phyloP scores from a whole-genome alignment of 2,113 vertebrate genomes.

The Burhinus oedicnemus region DNA sequence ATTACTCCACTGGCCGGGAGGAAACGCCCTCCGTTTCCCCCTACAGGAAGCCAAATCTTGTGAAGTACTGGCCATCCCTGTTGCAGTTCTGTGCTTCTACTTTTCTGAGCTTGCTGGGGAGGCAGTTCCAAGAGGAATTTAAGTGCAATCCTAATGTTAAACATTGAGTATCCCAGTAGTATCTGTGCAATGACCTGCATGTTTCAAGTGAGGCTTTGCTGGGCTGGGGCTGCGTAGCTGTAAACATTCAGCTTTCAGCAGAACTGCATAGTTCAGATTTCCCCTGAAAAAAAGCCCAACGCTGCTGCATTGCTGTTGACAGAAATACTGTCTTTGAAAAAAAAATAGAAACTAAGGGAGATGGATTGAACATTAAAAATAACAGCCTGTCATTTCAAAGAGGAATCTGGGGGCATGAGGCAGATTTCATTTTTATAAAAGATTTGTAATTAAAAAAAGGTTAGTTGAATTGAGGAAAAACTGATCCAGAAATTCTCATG shows the following conservation, averaged over 20 bases:
- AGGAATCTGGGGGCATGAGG: not conserved
- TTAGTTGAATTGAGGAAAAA: not conserved
- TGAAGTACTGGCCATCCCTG: not conserved
- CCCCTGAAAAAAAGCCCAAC: not conserved
- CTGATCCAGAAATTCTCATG: not conserved
- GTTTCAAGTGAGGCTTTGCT: not conserved
- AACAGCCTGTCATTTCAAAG: constrained; percentile 30
- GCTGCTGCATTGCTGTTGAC: not conserved
- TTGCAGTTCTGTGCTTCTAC: not conserved
- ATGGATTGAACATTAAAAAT: constrained; percentile 48
- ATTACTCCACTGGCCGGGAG: not conserved
- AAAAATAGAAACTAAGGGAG: not conserved
- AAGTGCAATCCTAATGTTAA: not conserved
- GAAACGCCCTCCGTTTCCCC: not conserved
- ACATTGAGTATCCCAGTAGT: not conserved
- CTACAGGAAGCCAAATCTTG: not conserved
- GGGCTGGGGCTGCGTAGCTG: not conserved
- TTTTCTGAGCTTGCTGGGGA: not conserved
- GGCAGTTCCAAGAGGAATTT: not conserved
- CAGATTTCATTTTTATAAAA: constrained; percentile 31
- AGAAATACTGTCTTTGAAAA: not conserved
- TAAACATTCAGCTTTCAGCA: not conserved
- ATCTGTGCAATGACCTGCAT: not conserved
- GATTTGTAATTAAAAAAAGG: constrained; percentile 40
- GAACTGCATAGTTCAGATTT: not conserved